Percentiles rank a stretch among this genome's conserved stretches.
Evolutionary conservation across 2,888 invertebrate species (phyloP).

Genomic region (Drosophila paranaensis): DNA sequence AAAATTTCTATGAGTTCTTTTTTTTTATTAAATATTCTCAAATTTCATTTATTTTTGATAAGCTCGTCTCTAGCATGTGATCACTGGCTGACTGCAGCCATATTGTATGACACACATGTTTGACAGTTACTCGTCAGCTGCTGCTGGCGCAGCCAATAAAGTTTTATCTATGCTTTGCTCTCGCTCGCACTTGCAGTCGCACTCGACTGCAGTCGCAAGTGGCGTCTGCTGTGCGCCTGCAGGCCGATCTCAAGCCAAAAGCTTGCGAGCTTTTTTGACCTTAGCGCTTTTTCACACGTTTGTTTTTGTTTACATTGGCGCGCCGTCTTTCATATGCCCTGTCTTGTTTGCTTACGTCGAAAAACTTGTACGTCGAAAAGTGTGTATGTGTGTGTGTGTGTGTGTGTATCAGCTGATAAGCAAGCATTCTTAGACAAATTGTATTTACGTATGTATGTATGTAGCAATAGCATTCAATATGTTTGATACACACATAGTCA

Average conservation of each 20-base stretch:
- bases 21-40: too few relatives aligned
- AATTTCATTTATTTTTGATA: background rate
- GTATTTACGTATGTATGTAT: background rate
- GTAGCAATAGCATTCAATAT: background rate
- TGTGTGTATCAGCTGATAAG: slow-evolving; percentile 33
- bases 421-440: background rate
- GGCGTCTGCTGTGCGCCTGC: background rate
- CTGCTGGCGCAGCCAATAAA: background rate
- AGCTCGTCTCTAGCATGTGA: slow-evolving; percentile 3
- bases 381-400: background rate
- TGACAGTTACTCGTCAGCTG: background rate
- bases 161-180: background rate
- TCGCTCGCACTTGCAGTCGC: background rate
- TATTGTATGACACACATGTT: slow-evolving; percentile 8
- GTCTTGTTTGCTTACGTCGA: slow-evolving; percentile 11
- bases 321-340: slow-evolving; percentile 35
- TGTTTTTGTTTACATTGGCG: slow-evolving; percentile 42
- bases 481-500: background rate
- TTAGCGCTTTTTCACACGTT: slow-evolving; percentile 4
- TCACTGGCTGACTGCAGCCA: background rate
- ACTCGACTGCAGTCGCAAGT: background rate
- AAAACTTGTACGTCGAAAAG: background rate
- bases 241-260: slow-evolving; percentile 1
- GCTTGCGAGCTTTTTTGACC: slow-evolving; percentile 20
- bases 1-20: background rate